phyloP scores from a whole-genome alignment of 1,140 invertebrate genomes.

The Aphaenogaster floridana region DNA sequence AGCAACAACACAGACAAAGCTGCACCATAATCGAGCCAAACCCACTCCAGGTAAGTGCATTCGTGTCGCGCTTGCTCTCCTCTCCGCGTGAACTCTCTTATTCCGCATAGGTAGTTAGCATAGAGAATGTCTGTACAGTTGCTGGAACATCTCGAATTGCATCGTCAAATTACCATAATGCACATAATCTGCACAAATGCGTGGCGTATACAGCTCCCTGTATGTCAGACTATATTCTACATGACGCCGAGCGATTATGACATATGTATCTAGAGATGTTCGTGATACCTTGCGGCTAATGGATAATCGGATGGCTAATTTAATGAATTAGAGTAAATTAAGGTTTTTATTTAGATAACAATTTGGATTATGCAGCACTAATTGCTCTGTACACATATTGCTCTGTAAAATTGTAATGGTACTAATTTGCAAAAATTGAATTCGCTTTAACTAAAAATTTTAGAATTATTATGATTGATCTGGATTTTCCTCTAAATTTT shows the following conservation, averaged over 20 bases:
- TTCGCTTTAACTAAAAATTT: neutral
- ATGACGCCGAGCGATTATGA: neutral
- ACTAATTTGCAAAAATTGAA: neutral
- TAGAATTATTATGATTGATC: neutral
- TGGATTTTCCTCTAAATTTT: neutral
- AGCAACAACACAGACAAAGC: constrained; percentile 90
- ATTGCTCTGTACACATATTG: neutral
- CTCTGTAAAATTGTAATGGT: neutral
- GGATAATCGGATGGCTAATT: neutral
- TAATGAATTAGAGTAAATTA: neutral
- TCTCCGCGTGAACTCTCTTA: neutral
- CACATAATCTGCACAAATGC: neutral
- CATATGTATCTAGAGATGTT: neutral
- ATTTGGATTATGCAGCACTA: neutral
- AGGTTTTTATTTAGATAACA: constrained; percentile 13
- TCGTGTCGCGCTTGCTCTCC: neutral
- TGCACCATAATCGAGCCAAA: constrained; percentile 89
- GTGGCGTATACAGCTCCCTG: neutral
- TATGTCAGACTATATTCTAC: neutral
- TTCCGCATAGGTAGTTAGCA: neutral
- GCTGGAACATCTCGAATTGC: neutral
- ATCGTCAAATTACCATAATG: constrained; percentile 43
- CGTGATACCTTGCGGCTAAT: neutral
- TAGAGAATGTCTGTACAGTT: neutral
- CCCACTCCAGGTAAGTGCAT: constrained; percentile 78